These are phyloP conservation scores for Forbesichthys agassizii DNA, from an alignment of 2,113 vertebrate species.

Conservation along the genomic window DNA sequence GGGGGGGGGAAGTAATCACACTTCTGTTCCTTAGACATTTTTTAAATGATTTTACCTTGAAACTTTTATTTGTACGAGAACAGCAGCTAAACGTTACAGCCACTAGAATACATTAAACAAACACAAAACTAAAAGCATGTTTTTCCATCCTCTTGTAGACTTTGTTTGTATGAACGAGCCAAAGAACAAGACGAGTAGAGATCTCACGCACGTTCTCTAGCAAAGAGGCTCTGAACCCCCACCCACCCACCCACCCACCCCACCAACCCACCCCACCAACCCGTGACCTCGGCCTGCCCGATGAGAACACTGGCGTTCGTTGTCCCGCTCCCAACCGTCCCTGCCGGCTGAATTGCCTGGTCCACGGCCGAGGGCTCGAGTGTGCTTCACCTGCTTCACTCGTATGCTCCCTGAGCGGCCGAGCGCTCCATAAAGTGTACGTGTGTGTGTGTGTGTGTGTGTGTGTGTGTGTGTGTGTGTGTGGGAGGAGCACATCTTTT, in stretches of 20 bases:
- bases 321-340: conserved; percentile 4
- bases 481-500: neutral
- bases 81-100: neutral
- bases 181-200: neutral
- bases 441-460: neutral
- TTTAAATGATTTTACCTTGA: neutral
- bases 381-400: conserved; percentile 25
- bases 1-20: neutral
- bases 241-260: neutral
- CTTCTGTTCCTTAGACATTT: neutral
- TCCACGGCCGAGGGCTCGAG: conserved; percentile 23
- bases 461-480: conserved; percentile 3
- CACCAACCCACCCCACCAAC: neutral
- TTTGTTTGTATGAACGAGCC: neutral
- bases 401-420: conserved; percentile 17
- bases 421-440: neutral
- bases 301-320: conserved; percentile 37
- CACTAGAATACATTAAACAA: neutral
- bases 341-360: conserved; percentile 1
- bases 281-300: conserved; percentile 21
- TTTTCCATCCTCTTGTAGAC: neutral
- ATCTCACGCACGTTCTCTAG: neutral
- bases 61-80: neutral
- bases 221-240: conserved; percentile 18
- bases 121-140: neutral